phyloP scores from a whole-genome alignment of 1,140 invertebrate genomes.

The Drosophila trapezifrons region DNA sequence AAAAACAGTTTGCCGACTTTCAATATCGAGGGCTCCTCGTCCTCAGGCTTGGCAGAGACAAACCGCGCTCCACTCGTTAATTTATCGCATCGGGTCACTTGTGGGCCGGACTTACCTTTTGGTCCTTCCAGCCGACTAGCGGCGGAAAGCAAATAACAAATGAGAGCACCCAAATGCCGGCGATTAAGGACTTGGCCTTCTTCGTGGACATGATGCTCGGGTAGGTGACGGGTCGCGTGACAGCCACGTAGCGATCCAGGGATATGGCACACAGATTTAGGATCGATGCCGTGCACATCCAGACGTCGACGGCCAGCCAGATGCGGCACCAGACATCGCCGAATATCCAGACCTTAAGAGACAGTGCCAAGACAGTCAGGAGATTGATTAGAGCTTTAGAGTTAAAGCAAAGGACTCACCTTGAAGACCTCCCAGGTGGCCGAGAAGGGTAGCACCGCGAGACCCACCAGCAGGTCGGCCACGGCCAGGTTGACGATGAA shows the following conservation, averaged over 20 bases:
- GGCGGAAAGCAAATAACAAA: conserved; percentile 99
- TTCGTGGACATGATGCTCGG: conserved; percentile 95
- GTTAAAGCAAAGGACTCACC: conserved; percentile 84
- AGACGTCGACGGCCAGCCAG: conserved; percentile 97
- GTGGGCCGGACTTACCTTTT: conserved; percentile 86
- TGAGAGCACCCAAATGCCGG: conserved; percentile 95
- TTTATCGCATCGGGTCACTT: conserved; percentile 48
- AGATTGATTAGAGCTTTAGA: no score
- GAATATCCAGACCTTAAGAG: conserved; percentile 94
- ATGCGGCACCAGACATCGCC: conserved; percentile 96
- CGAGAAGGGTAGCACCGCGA: conserved; percentile 95
- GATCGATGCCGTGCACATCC: conserved; percentile 98
- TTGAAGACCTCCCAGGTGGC: conserved; percentile 95
- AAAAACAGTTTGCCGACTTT: conserved; percentile 51
- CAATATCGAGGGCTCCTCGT: no score
- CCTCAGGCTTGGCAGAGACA: conserved; percentile 40
- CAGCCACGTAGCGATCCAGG: conserved; percentile 96
- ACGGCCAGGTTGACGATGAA: conserved; percentile 97
- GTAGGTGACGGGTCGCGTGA: conserved; percentile 96
- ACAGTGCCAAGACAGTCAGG: background rate
- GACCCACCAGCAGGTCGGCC: conserved; percentile 95
- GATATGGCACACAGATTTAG: conserved; percentile 96
- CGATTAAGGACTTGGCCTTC: conserved; percentile 94
- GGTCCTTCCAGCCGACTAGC: conserved; percentile 96
- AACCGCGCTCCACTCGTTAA: conserved; percentile 39